phyloP scores from a whole-genome alignment of 2,797 vertebrate species.

The Eulemur rubriventer region DNA sequence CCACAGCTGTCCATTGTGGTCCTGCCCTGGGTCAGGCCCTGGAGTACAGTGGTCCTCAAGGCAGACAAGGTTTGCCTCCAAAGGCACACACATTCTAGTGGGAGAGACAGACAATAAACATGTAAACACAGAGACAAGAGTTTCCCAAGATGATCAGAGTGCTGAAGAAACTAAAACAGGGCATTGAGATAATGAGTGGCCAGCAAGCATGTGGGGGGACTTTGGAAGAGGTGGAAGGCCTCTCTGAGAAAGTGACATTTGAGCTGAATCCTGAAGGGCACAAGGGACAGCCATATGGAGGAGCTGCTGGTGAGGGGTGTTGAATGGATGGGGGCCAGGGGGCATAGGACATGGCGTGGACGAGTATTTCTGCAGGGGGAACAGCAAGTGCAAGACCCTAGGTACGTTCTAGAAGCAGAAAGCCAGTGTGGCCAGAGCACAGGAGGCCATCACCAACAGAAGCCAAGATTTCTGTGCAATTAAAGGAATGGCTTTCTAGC shows the following conservation, averaged over 20 bases:
- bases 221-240: not conserved
- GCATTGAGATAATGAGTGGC: not conserved
- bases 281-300: not conserved
- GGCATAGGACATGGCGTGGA: not conserved
- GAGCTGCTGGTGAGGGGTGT: not conserved
- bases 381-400: not conserved
- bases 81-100: not conserved
- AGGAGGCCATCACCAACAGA: not conserved
- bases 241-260: not conserved
- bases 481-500: not conserved
- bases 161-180: not conserved
- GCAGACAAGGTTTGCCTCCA: not conserved
- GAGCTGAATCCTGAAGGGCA: not conserved
- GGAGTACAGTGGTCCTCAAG: not conserved
- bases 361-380: not conserved
- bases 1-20: not conserved
- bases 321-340: not conserved
- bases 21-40: not conserved
- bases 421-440: not conserved
- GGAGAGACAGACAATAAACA: not conserved
- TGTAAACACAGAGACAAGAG: not conserved
- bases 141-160: not conserved
- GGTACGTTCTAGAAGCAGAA: constrained; percentile 42
- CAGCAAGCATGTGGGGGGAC: not conserved
- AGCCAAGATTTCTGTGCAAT: not conserved